phyloP scores from a whole-genome alignment of 1,140 invertebrate species.

The Homarus americanus region DNA sequence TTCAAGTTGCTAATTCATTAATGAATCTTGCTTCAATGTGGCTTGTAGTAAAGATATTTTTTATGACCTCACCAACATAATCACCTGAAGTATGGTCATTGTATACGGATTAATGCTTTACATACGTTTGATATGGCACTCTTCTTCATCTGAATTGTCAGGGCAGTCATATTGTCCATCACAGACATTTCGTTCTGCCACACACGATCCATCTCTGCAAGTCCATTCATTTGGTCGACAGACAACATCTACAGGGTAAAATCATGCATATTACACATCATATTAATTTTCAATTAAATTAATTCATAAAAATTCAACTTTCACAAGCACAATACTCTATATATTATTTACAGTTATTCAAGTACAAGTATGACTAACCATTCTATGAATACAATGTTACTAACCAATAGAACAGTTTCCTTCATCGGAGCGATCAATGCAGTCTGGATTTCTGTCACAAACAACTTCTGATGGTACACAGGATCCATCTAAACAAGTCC shows the following conservation, averaged over 20 bases:
- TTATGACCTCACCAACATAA: too few relatives aligned
- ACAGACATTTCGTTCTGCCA: constrained; percentile 88
- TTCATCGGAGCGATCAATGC: constrained; percentile 84
- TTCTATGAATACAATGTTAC: background rate
- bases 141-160: constrained; percentile 82
- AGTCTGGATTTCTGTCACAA: constrained; percentile 90
- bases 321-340: too few relatives aligned
- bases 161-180: constrained; percentile 89
- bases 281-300: too few relatives aligned
- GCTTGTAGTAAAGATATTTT: too few relatives aligned
- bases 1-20: too few relatives aligned
- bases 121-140: too few relatives aligned
- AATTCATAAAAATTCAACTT: too few relatives aligned
- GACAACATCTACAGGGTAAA: constrained; percentile 54
- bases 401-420: constrained; percentile 80
- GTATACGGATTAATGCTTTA: too few relatives aligned
- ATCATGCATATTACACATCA: background rate
- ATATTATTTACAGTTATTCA: too few relatives aligned
- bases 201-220: constrained; percentile 95
- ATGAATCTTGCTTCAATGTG: too few relatives aligned
- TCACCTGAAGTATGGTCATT: too few relatives aligned
- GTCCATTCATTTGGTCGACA: constrained; percentile 51
- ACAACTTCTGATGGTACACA: constrained; percentile 83
- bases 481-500: constrained; percentile 59
- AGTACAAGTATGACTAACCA: too few relatives aligned